phyloP scores from a whole-genome alignment of 1,140 invertebrate genomes.

The Euborellia annulipes region DNA sequence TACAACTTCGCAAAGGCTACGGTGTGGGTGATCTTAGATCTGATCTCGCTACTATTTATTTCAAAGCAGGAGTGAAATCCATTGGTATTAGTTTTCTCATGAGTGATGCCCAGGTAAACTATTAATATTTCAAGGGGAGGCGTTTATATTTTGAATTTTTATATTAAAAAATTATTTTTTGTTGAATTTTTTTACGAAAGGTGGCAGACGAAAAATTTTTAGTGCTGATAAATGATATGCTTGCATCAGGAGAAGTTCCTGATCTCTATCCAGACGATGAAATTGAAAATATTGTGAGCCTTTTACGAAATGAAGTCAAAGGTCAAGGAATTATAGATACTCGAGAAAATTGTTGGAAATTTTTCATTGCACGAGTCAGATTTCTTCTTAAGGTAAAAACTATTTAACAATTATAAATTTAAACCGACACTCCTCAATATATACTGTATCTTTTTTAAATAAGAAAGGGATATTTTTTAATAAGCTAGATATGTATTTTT shows the following conservation, averaged over 20 bases:
- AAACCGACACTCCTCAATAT: too few relatives aligned
- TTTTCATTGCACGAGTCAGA: constrained; percentile 83
- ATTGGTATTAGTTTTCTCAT: constrained; percentile 79
- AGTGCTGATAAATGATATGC: constrained; percentile 83
- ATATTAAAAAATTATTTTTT: neutral
- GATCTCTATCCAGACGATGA: constrained; percentile 85
- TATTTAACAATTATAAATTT: too few relatives aligned
- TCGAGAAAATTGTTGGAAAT: constrained; percentile 88
- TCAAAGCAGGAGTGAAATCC: constrained; percentile 76
- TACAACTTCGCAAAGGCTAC: constrained; percentile 81
- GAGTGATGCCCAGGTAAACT: constrained; percentile 70
- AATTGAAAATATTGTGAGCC: constrained; percentile 69
- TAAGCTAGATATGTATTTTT: too few relatives aligned
- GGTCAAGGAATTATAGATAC: constrained; percentile 65
- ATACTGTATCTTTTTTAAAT: too few relatives aligned
- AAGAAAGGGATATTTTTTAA: too few relatives aligned
- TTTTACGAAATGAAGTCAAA: constrained; percentile 74
- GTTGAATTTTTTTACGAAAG: too few relatives aligned
- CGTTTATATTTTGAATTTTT: neutral
- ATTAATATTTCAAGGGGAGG: neutral
- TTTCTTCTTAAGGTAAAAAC: constrained; percentile 40
- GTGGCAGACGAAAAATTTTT: constrained; percentile 77
- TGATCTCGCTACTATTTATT: constrained; percentile 68
- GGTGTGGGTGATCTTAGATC: constrained; percentile 49
- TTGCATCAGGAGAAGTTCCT: constrained; percentile 86